Base-by-base conservation (phyloP, 2,797 vertebrate species). In the Alfaro cultratus region DNA sequence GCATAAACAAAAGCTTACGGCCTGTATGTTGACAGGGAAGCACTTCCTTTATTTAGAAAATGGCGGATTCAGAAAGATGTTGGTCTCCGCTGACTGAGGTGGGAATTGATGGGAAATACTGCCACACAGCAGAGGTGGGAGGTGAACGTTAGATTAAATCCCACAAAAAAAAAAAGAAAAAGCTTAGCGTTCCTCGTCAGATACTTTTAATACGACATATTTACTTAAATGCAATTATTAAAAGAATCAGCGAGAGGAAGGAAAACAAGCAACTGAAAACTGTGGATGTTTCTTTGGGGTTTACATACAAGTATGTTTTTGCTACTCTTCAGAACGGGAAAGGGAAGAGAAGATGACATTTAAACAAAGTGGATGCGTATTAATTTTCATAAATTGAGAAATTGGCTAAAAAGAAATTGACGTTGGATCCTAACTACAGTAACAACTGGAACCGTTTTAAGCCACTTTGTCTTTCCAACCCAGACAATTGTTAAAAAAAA, bases 1-100 rank as follows among this genome's bases (percentile, higher is more conserved):
- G 45, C 47, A 70, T 55, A 72, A 76, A 86, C 83, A 78, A 46
- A 79, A 72, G 78, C 78, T 70, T 1, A 23, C 57, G 49, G 79
- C 21, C 47, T 39, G 62, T 80, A 75, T 84, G 80, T 39, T 46
- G 73, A 78, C 55, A 55, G 75, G 34, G 29, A 79, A 41, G 55
- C 23, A 60, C 77, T 75, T 84, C 68, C 53, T 78, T 41, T 34
- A 74, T 26, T 47, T 36, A 67, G 18, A 70, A 85, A 70, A 79
- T 12, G 7, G 29, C 51, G 45, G 29, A 80, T 12, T 23, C 23
- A 51, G 67, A 16, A 72, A 46, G 36, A 68, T 1, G 6, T 29
- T 1, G 41, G 45, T 64, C 57, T 45, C 31, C 1, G n/a, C 43
- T 39, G 31, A 68, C 5, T 4, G 71, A 15, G 13, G 47, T 3